These are phyloP conservation scores for Sminthurinus aureus DNA, from an alignment of 2,888 invertebrate genomes.

Conservation along the genomic window DNA sequence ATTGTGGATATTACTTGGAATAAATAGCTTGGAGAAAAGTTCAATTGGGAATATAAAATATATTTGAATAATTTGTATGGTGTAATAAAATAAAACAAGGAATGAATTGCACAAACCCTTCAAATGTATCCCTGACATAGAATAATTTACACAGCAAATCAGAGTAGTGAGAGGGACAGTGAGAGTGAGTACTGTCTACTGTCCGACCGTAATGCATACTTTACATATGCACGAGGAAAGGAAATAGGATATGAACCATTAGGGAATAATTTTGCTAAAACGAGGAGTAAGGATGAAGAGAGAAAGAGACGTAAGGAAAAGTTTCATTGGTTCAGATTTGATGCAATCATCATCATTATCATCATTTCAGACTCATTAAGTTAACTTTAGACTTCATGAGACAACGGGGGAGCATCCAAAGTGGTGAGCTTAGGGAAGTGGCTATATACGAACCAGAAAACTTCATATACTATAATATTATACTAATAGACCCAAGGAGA, in stretches of 20 bases:
- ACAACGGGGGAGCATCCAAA: background rate
- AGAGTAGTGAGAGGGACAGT: no score
- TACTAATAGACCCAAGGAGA: background rate
- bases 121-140: no score
- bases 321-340: slow-evolving; percentile 1
- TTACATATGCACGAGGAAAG: no score
- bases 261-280: background rate
- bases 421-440: slow-evolving; percentile 13
- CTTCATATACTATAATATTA: background rate
- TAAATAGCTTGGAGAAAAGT: no score
- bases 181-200: no score
- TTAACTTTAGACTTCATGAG: slow-evolving; percentile 16
- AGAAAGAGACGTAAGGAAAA: background rate
- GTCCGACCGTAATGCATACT: no score
- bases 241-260: background rate
- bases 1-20: no score
- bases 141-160: no score
- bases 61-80: no score
- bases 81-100: no score
- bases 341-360: slow-evolving; percentile 8
- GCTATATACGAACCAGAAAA: background rate
- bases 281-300: background rate
- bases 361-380: slow-evolving; percentile 26
- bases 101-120: no score
- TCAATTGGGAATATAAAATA: no score